Conservation (phyloP, 2,797 vertebrate species). For the Spinus pinus region DNA sequence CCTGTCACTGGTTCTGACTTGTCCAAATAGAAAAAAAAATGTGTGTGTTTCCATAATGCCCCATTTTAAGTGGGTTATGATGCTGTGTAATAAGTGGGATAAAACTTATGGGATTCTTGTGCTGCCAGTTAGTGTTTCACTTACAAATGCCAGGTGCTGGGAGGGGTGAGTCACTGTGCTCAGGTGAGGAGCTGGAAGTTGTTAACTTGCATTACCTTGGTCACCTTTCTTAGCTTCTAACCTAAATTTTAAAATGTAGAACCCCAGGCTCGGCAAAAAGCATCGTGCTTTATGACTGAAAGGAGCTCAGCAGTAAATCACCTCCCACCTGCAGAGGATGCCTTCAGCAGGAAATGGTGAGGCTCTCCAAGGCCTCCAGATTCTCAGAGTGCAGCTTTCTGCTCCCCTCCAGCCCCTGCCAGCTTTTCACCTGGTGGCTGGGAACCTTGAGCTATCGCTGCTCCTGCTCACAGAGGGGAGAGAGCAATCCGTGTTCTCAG, state of each 20-base stretch:
- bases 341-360: not conserved
- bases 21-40: not conserved
- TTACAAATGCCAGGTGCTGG: not conserved
- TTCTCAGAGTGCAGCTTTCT: not conserved
- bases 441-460: not conserved
- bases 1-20: not conserved
- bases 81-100: not conserved
- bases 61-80: not conserved
- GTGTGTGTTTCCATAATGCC: not conserved
- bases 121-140: not conserved
- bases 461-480: not conserved
- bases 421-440: not conserved
- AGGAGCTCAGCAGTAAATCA: not conserved
- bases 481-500: accelerated
- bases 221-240: not conserved
- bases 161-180: not conserved
- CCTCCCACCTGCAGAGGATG: not conserved
- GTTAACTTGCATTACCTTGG: not conserved
- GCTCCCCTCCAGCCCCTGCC: not conserved
- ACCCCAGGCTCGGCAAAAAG: not conserved
- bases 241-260: not conserved
- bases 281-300: not conserved
- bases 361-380: not conserved
- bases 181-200: not conserved
- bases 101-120: not conserved